These are phyloP conservation scores for Callimorpha dominula DNA, from an alignment of 2,888 invertebrate species.

Conservation along the genomic window DNA sequence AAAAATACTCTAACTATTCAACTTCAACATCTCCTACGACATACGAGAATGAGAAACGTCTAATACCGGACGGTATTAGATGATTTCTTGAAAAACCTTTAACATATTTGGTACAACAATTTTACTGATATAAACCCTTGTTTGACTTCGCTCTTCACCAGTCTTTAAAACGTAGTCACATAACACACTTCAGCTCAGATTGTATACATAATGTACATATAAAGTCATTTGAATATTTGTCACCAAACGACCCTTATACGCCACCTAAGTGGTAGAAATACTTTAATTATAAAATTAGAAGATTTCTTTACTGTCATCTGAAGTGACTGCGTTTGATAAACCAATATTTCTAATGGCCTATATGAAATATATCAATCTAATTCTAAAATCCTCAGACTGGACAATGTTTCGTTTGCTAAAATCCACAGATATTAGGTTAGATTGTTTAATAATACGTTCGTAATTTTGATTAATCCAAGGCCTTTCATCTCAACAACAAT, in stretches of 20 bases:
- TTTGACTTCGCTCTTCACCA: constrained; percentile 1
- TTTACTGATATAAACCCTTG: not conserved
- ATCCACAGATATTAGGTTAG: not conserved
- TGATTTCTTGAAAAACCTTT: constrained; percentile 1
- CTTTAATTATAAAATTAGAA: not conserved
- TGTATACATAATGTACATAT: not conserved
- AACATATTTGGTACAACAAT: constrained; percentile 10
- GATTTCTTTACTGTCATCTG: not conserved
- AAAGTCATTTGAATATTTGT: not conserved
- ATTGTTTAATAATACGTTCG: not conserved
- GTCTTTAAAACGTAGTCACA: constrained; percentile 6
- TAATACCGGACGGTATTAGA: constrained; percentile 6
- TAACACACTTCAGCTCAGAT: not conserved
- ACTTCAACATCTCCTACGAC: constrained; percentile 19
- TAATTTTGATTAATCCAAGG: not conserved
- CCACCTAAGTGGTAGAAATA: not conserved
- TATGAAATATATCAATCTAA: not conserved
- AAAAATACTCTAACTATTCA: constrained; percentile 19
- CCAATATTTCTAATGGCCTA: not conserved
- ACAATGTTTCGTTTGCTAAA: not conserved
- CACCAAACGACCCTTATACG: not conserved
- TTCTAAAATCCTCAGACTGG: not conserved
- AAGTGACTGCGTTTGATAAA: not conserved
- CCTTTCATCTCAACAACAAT: not conserved
- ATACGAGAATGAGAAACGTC: constrained; percentile 15